phyloP scores from a whole-genome alignment of 1,140 invertebrate genomes.

The Papilio aristodemus region DNA sequence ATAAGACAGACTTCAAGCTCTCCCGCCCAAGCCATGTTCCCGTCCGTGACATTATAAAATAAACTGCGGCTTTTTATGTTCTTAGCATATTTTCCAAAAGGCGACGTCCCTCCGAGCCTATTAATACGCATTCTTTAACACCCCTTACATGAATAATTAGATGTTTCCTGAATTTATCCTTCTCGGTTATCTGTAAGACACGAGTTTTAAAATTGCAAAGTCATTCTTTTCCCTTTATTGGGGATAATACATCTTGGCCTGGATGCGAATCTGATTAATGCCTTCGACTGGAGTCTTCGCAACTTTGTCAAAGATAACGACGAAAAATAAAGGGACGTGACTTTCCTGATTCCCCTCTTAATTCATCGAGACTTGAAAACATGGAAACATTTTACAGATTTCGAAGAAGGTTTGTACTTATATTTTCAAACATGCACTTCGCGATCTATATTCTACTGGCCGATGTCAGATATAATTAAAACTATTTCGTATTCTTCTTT shows the following conservation, averaged over 20 bases:
- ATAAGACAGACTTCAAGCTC: constrained; percentile 36
- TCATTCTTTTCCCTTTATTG: constrained; percentile 78
- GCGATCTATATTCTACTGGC: constrained; percentile 18
- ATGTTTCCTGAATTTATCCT: constrained; percentile 72
- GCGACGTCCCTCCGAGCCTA: constrained; percentile 53
- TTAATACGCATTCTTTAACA: constrained; percentile 74
- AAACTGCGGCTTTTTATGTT: constrained; percentile 66
- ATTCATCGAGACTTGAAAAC: constrained; percentile 51
- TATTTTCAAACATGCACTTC: constrained; percentile 37
- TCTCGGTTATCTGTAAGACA: constrained; percentile 71
- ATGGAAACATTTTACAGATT: constrained; percentile 47
- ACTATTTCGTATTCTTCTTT: constrained; percentile 63
- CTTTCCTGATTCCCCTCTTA: constrained; percentile 72
- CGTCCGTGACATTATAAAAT: constrained; percentile 63
- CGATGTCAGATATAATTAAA: constrained; percentile 39
- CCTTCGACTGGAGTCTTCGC: constrained; percentile 63
- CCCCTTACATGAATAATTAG: constrained; percentile 79
- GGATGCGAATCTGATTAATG: constrained; percentile 78
- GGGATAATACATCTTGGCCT: constrained; percentile 75
- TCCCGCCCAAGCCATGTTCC: constrained; percentile 69
- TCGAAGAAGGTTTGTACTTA: constrained; percentile 42
- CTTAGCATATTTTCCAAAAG: constrained; percentile 70
- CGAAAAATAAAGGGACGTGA: constrained; percentile 76
- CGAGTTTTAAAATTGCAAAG: constrained; percentile 77
- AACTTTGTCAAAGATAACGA: constrained; percentile 75